phyloP scores from a whole-genome alignment of 2,888 invertebrate genomes.

The Byasa hedistus region DNA sequence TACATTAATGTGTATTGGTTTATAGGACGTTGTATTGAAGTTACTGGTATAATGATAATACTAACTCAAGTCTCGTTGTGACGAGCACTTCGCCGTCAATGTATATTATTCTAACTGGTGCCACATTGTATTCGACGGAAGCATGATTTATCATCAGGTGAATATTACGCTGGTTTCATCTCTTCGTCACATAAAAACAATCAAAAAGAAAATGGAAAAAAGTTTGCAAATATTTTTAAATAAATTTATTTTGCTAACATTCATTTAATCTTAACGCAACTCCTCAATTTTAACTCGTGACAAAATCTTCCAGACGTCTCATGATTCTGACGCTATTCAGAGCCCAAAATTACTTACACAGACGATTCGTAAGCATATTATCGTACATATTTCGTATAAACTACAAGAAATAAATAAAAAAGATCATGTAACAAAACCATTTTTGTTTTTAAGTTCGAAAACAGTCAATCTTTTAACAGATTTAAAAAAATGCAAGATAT shows the following conservation, averaged over 20 bases:
- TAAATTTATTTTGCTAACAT: constrained; percentile 73
- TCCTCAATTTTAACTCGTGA: constrained; percentile 43
- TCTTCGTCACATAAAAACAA: not conserved
- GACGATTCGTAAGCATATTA: constrained; percentile 38
- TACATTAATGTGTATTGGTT: too few relatives aligned
- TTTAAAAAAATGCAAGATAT: not conserved
- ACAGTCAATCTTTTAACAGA: not conserved
- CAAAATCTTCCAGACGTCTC: constrained; percentile 39
- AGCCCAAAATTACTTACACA: constrained; percentile 45
- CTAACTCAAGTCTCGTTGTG: too few relatives aligned
- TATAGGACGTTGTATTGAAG: too few relatives aligned
- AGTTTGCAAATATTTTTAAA: constrained; percentile 45
- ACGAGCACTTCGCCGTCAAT: too few relatives aligned
- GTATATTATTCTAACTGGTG: too few relatives aligned
- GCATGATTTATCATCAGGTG: too few relatives aligned
- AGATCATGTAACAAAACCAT: constrained; percentile 32
- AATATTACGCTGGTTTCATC: too few relatives aligned
- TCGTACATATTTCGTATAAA: constrained; percentile 12
- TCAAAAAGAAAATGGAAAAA: constrained; percentile 42
- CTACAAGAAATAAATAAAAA: constrained; percentile 30
- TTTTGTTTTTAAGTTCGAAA: not conserved
- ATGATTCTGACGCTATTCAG: not conserved
- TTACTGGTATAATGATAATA: too few relatives aligned
- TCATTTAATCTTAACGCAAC: constrained; percentile 60
- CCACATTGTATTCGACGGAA: too few relatives aligned